Conservation (phyloP, 2,797 vertebrate species). For the Cheirogaleus major region DNA sequence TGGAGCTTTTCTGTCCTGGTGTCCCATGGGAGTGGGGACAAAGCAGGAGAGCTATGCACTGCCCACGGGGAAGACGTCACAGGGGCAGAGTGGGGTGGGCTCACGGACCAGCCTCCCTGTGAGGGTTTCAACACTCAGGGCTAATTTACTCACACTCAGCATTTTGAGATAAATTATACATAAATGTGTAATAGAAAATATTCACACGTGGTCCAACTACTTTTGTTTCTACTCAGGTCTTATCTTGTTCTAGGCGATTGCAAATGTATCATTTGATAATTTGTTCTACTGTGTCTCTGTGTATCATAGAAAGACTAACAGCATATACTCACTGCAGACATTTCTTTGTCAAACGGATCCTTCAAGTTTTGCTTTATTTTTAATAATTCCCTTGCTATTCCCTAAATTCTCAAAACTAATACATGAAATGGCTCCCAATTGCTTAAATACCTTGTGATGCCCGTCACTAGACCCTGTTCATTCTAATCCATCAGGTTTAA, state of each 20-base stretch:
- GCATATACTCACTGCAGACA: fast-evolving
- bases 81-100: background rate
- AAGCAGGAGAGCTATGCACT: fast-evolving
- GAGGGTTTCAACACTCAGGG: background rate
- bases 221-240: background rate
- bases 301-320: background rate
- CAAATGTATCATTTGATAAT: background rate
- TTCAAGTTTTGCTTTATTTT: background rate
- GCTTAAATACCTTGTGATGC: too few relatives aligned
- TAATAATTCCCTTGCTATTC: background rate
- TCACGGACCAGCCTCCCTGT: background rate
- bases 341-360: too few relatives aligned
- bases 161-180: background rate
- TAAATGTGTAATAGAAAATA: background rate
- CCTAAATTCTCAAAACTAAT: background rate
- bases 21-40: background rate
- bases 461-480: fast-evolving
- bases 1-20: background rate
- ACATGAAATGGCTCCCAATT: fast-evolving
- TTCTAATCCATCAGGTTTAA: background rate
- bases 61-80: background rate
- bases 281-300: too few relatives aligned
- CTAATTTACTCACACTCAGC: background rate
- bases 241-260: background rate
- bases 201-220: background rate